These are phyloP conservation scores for Dusona sp. DNA, from an alignment of 2,888 invertebrate genomes.

Conservation along the genomic window DNA sequence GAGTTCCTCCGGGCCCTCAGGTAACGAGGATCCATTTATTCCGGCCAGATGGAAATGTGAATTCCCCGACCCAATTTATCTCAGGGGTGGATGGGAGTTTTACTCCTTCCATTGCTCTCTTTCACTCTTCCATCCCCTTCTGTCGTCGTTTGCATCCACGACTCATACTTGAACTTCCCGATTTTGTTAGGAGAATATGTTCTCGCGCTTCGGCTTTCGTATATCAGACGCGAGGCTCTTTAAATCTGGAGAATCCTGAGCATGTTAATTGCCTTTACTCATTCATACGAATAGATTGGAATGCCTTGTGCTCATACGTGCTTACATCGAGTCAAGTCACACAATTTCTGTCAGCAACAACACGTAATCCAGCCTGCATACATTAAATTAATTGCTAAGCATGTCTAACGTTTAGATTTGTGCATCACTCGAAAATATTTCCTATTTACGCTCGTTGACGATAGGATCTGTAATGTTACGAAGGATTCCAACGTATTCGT, in stretches of 20 bases:
- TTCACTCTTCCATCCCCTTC: slow-evolving; percentile 5
- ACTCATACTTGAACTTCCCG: slow-evolving; percentile 46
- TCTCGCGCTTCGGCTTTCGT: slow-evolving; percentile 13
- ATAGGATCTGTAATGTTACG: slow-evolving; percentile 3
- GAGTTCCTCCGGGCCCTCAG: slow-evolving; percentile 65
- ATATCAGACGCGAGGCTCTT: slow-evolving; percentile 71
- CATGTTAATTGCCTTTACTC: slow-evolving; percentile 80
- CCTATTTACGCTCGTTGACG: background rate
- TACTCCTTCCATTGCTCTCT: slow-evolving; percentile 46
- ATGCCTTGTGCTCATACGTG: slow-evolving; percentile 25
- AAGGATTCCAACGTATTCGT: background rate
- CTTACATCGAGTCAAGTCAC: slow-evolving; percentile 12
- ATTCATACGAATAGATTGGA: slow-evolving; percentile 75
- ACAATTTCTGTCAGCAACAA: slow-evolving; percentile 9
- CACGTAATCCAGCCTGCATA: background rate
- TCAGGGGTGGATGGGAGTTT: slow-evolving; percentile 55
- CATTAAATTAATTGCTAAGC: slow-evolving; percentile 1
- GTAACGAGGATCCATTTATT: slow-evolving; percentile 83
- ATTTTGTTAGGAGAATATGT: slow-evolving; percentile 42
- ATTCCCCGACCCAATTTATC: slow-evolving; percentile 82
- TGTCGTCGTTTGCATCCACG: slow-evolving; percentile 3
- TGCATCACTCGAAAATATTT: slow-evolving; percentile 3
- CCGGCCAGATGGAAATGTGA: slow-evolving; percentile 81
- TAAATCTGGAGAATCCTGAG: slow-evolving; percentile 76
- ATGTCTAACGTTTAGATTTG: background rate